Percentiles rank a stretch among this genome's conserved stretches.
These are phyloP conservation scores for Cyclargus thomasi DNA, from an alignment of 1,140 invertebrate genomes.

Conservation along the genomic window DNA sequence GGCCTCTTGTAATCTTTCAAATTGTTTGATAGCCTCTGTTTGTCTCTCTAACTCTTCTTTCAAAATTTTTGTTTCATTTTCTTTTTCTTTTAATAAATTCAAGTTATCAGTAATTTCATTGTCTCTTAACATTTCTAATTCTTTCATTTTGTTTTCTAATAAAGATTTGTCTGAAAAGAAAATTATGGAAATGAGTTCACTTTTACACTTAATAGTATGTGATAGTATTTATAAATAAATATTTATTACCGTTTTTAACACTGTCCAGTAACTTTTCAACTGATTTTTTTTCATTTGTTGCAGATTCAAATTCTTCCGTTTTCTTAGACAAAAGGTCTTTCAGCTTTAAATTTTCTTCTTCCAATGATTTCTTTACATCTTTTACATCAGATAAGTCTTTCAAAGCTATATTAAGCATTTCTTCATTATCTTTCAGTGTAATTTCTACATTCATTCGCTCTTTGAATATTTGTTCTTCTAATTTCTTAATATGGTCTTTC, in stretches of 20 bases:
- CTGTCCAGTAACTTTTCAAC: conserved; percentile 29
- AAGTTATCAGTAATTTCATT: not conserved
- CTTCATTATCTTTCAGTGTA: conserved; percentile 35
- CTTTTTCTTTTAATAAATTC: conserved; percentile 22
- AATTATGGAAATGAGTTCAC: too few relatives aligned
- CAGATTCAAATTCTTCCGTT: conserved; percentile 17
- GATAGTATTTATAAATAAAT: not conserved
- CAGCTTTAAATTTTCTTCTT: conserved; percentile 25
- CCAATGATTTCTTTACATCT: conserved; percentile 24
- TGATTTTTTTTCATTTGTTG: conserved; percentile 27
- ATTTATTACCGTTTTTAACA: conserved; percentile 33
- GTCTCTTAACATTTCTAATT: not conserved
- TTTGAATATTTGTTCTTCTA: conserved; percentile 26
- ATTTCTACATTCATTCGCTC: conserved; percentile 25
- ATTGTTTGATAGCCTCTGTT: conserved; percentile 8
- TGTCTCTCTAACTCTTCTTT: conserved; percentile 24
- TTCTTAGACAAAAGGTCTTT: conserved; percentile 21
- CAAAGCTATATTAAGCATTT: conserved; percentile 25
- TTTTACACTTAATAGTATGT: too few relatives aligned
- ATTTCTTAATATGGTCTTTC: conserved; percentile 31
- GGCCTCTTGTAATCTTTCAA: not conserved
- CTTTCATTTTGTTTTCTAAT: not conserved
- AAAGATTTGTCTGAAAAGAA: conserved; percentile 32
- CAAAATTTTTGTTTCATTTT: conserved; percentile 26
- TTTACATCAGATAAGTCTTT: conserved; percentile 14